Percentiles rank a stretch among this genome's conserved stretches.
Conservation (phyloP, 2,113 vertebrate genomes). For the Dicrurus megarhynchus region DNA sequence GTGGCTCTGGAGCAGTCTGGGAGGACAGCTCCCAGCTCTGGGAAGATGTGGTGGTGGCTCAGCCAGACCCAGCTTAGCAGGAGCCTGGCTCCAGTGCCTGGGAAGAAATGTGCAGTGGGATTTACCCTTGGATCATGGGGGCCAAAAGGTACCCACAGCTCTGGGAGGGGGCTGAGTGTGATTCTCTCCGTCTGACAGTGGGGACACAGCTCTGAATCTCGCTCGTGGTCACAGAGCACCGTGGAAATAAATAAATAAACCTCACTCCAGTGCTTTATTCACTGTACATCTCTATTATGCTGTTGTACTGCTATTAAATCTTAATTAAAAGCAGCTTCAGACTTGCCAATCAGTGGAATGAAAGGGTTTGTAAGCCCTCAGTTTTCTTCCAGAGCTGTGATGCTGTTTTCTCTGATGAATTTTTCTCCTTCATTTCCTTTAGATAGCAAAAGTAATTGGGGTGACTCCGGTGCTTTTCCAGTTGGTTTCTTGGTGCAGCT, state of each 20-base stretch:
- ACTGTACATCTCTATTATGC: background rate
- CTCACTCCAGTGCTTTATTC: background rate
- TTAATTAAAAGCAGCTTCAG: slow-evolving; percentile 35
- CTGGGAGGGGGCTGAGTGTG: background rate
- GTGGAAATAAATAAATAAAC: background rate
- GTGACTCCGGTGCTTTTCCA: background rate
- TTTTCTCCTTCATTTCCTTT: background rate
- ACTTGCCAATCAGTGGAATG: background rate
- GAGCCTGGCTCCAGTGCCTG: background rate
- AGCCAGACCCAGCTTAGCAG: background rate
- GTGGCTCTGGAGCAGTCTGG: background rate
- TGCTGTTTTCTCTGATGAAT: background rate
- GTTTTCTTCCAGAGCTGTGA: background rate
- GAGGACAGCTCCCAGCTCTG: background rate
- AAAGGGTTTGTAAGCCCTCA: background rate
- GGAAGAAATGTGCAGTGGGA: background rate
- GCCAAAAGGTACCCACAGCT: background rate
- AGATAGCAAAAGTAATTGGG: background rate
- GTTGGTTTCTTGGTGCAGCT: background rate
- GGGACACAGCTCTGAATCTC: background rate
- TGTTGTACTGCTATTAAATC: background rate
- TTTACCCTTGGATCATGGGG: background rate
- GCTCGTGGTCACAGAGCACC: background rate
- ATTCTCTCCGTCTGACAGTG: background rate
- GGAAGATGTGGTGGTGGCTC: background rate